Evolutionary conservation across 1,140 invertebrate species (phyloP), one percentile per base, ranked within the genome.

Genomic region (Amyelois transitella): DNA sequence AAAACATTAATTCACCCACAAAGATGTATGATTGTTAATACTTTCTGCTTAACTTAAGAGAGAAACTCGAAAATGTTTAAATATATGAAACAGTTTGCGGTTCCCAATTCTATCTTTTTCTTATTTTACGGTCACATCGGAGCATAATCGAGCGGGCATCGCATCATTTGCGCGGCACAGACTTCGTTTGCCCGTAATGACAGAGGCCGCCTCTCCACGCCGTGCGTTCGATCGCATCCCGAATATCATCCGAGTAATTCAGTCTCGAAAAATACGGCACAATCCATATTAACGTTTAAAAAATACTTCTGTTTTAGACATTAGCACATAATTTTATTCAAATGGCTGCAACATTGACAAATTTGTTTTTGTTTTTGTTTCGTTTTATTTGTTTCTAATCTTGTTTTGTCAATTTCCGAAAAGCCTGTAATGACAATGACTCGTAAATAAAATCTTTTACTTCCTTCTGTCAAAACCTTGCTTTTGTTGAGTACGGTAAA

Each of bases 161-260:
- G 55, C 56, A 67, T 68, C 51, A 68, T 68, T 65, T 61, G 55
- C 58, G 51, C 43, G 49, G 28, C 32, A 48, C 43, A 51, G 60
- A 68, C 56, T 72, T 63, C 62, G 66, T 72, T 68, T 66, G 44
- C 44, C 55, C 47, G 65, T 65, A 72, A 68, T 68, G 58, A 67
- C 57, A 45, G 47, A 55, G 38, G 18, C 38, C 50, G 58, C 53
- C 47, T 50, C 43, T 21, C 14, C 38, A 59, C 43, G 22, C 28
- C 53, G 45, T 44, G 32, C 49, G 20, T 56, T 48, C 12, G 43
- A 57, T 66, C 55, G 51, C 53, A 53, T 55, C 22, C 49, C 58
- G 53, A 58, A 67, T 67, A 66, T 64, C 58, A 59, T 51, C 53
- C 52, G 58, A 67, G 58, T 60, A 59, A 55, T 56, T 51, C 51